phyloP scores from a whole-genome alignment of 2,113 vertebrate genomes.

The Montifringilla adamsi region DNA sequence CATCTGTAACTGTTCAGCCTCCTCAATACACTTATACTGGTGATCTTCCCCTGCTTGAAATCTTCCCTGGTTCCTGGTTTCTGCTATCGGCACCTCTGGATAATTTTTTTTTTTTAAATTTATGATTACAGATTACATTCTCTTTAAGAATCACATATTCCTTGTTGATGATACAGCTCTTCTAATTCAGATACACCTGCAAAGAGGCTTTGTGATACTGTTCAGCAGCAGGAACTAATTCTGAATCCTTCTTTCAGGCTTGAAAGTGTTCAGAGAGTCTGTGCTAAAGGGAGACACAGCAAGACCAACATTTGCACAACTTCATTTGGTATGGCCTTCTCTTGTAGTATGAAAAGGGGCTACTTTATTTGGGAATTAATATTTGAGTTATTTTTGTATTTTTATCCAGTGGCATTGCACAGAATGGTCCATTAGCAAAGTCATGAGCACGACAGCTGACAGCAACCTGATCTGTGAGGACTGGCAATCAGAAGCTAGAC shows the following conservation, averaged over 20 bases:
- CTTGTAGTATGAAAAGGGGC: not conserved
- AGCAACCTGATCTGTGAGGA: not conserved
- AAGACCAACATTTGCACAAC: not conserved
- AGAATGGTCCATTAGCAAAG: not conserved
- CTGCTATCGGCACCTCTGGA: not conserved
- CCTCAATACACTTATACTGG: accelerated
- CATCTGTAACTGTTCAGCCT: not conserved
- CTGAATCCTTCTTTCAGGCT: not conserved
- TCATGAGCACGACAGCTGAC: not conserved
- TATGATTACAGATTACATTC: not conserved
- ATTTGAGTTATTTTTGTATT: not conserved
- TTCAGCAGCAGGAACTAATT: not conserved
- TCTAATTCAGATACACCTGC: not conserved
- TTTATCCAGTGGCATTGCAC: not conserved
- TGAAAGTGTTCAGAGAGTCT: not conserved
- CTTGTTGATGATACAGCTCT: not conserved
- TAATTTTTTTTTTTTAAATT: not conserved
- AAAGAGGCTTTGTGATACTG: not conserved
- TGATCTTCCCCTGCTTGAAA: not conserved
- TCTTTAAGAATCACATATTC: not conserved
- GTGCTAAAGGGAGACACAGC: not conserved
- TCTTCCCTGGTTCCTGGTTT: not conserved
- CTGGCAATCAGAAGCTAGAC: not conserved
- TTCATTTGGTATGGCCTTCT: not conserved
- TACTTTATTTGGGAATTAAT: not conserved